These are phyloP conservation scores for Etheostoma spectabile DNA, from an alignment of 2,113 vertebrate genomes.

Conservation along the genomic window DNA sequence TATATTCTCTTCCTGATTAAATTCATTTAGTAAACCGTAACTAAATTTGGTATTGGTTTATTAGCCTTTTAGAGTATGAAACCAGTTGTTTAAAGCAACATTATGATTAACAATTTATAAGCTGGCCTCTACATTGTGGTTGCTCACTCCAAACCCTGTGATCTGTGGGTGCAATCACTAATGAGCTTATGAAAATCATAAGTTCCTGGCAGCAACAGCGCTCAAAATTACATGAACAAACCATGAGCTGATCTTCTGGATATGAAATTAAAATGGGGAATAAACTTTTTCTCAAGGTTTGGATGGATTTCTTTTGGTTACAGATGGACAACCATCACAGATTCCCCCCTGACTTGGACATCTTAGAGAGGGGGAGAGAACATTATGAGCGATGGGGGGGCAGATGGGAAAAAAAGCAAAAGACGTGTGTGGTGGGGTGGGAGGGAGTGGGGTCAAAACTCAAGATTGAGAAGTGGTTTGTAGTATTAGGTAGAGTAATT, in stretches of 20 bases:
- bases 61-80: conserved; percentile 56
- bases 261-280: conserved; percentile 53
- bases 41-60: conserved; percentile 51
- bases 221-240: conserved; percentile 68
- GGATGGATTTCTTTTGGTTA: conserved; percentile 33
- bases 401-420: conserved; percentile 19
- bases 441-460: conserved; percentile 26
- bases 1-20: conserved; percentile 8
- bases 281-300: conserved; percentile 27
- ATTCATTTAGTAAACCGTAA: conserved; percentile 44
- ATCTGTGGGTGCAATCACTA: conserved; percentile 71
- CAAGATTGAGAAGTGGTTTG: conserved; percentile 43
- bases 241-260: conserved; percentile 51
- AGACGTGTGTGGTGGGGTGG: background rate
- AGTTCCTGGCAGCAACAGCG: conserved; percentile 63
- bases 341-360: background rate
- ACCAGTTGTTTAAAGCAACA: conserved; percentile 62
- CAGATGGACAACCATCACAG: conserved; percentile 20
- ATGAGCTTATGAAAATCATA: conserved; percentile 79
- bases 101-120: conserved; percentile 76
- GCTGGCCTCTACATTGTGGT: conserved; percentile 68
- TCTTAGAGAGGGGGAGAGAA: conserved; percentile 7
- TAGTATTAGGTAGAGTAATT: conserved; percentile 63
- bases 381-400: background rate
- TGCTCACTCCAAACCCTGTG: conserved; percentile 61